Percentiles rank a stretch among this genome's conserved stretches.
Conservation (phyloP, 2,113 vertebrate genomes). For the Alces alces region DNA sequence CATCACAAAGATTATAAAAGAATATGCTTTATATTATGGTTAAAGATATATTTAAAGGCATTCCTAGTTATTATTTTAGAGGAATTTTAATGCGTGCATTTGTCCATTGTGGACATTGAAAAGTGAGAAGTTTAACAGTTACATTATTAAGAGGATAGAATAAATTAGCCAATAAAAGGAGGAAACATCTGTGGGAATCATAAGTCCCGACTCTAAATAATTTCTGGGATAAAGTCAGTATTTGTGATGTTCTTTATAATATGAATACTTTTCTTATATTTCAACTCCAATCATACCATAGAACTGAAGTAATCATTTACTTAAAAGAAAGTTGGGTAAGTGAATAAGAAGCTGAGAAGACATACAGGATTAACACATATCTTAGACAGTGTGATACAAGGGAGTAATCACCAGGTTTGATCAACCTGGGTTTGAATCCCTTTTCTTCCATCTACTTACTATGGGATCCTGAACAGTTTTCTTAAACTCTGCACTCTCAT, state of each 20-base stretch:
- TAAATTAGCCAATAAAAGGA: background rate
- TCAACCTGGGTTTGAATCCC: background rate
- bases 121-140: background rate
- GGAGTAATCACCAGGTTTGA: background rate
- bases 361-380: background rate
- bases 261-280: background rate
- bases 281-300: background rate
- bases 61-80: background rate
- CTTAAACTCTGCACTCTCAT: background rate
- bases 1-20: background rate
- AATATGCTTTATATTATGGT: background rate
- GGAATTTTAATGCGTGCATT: background rate
- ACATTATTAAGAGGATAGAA: background rate
- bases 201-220: background rate
- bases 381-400: background rate
- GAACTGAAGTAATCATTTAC: background rate
- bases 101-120: background rate
- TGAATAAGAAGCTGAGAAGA: background rate
- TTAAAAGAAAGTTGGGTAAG: background rate
- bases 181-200: background rate
- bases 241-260: background rate
- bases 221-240: background rate
- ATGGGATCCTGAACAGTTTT: background rate
- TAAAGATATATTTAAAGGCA: background rate
- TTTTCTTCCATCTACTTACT: background rate